These are phyloP conservation scores for Petrocephalus schoutedeni DNA, from an alignment of 2,797 vertebrate species.

Conservation along the genomic window DNA sequence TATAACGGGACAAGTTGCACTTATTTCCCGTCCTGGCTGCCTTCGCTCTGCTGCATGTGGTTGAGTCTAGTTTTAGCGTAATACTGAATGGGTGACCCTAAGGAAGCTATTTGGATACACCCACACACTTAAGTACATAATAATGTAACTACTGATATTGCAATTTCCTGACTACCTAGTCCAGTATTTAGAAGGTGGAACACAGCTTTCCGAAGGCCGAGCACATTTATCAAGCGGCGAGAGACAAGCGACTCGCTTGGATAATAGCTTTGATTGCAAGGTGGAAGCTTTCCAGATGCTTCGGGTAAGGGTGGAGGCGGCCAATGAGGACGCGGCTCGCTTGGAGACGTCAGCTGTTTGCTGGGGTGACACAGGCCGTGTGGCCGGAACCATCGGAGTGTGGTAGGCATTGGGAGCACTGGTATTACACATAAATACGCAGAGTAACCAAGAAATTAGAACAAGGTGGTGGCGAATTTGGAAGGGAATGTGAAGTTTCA, in stretches of 20 bases:
- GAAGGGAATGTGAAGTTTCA: neutral
- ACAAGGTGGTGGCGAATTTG: neutral
- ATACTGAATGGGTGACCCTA: slow-evolving; percentile 22
- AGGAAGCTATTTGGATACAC: slow-evolving; percentile 12
- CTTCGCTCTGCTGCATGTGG: neutral
- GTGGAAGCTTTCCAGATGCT: slow-evolving; percentile 9
- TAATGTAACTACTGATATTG: slow-evolving; percentile 6
- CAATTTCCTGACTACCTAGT: slow-evolving; percentile 2
- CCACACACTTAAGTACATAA: slow-evolving; percentile 13
- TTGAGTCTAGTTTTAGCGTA: slow-evolving; percentile 20
- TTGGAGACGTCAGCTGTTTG: neutral
- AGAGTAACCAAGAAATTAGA: neutral
- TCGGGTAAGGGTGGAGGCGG: neutral
- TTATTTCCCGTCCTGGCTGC: neutral
- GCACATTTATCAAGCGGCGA: neutral
- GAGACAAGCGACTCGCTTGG: neutral
- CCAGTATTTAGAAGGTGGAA: neutral
- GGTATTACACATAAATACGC: neutral
- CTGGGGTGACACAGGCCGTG: neutral
- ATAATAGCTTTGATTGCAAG: neutral
- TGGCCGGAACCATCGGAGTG: neutral
- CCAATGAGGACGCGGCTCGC: neutral
- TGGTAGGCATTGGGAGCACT: neutral
- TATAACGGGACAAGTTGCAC: neutral
- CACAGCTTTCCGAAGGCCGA: neutral